phyloP scores from a whole-genome alignment of 2,888 invertebrate species.

The Coronaproctus castanopsis region DNA sequence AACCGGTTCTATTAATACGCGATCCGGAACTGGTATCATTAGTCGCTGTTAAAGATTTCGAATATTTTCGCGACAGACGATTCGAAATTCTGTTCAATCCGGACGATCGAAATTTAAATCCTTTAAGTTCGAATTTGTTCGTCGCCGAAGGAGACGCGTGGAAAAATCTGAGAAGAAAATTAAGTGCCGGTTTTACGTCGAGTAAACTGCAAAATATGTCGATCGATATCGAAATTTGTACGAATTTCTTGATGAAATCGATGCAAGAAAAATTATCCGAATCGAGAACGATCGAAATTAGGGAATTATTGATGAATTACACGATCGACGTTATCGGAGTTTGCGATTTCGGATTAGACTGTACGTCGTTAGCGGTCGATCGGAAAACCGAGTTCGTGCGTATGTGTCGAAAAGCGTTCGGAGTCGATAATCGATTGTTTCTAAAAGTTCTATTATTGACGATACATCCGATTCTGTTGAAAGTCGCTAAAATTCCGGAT shows the following conservation, averaged over 20 bases:
- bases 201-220: conserved; percentile 25
- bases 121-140: conserved; percentile 16
- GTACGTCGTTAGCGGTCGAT: too few species aligned
- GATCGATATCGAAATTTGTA: conserved; percentile 11
- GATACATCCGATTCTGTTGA: too few species aligned
- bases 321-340: conserved; percentile 7
- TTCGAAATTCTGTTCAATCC: conserved; percentile 4
- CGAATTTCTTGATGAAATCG: too few species aligned
- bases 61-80: conserved; percentile 16
- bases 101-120: conserved; percentile 13
- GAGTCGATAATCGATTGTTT: too few species aligned
- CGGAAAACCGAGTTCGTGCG: too few species aligned
- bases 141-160: conserved; percentile 24
- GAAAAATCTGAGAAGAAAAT: conserved; percentile 25
- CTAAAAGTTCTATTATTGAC: too few species aligned
- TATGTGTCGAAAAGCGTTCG: too few species aligned
- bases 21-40: conserved; percentile 11
- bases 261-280: too few species aligned
- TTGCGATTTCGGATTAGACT: conserved; percentile 8
- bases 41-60: conserved; percentile 18
- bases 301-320: too few species aligned
- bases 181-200: conserved; percentile 28
- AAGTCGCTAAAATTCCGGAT: too few species aligned
- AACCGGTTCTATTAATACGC: conserved; percentile 11
- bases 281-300: too few species aligned